Conservation (phyloP, 2,888 invertebrate species). For the Stenolophus ochropezus region DNA sequence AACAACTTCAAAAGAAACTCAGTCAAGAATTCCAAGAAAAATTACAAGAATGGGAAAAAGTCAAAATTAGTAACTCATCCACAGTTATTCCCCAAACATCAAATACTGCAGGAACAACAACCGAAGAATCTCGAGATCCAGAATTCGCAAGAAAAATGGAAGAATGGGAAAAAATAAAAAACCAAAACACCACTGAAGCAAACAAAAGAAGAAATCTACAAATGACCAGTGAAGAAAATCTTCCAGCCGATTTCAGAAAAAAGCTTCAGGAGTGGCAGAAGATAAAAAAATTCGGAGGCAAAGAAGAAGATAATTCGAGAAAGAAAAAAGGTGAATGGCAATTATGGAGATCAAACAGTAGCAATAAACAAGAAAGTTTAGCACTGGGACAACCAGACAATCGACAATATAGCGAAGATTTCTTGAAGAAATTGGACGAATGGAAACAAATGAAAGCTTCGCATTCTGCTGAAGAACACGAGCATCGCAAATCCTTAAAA, state of each 20-base stretch:
- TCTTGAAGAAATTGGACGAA: conserved; percentile 88
- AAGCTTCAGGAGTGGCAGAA: conserved; percentile 92
- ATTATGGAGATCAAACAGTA: conserved; percentile 75
- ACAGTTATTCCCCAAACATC: conserved; percentile 46
- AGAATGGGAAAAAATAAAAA: conserved; percentile 75
- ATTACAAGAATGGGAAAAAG: conserved; percentile 75
- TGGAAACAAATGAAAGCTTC: conserved; percentile 87
- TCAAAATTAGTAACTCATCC: conserved; percentile 65
- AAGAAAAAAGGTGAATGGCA: conserved; percentile 78
- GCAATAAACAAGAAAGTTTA: conserved; percentile 66
- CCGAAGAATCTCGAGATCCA: conserved; percentile 69
- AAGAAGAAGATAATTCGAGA: conserved; percentile 63
- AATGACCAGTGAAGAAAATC: conserved; percentile 78
- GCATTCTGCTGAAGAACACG: conserved; percentile 63
- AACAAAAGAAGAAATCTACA: conserved; percentile 67
- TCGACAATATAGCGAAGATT: conserved; percentile 86
- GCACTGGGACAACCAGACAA: conserved; percentile 74
- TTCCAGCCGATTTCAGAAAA: conserved; percentile 87
- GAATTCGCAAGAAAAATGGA: conserved; percentile 73
- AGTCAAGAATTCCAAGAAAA: conserved; percentile 85
- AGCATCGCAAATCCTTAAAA: conserved; percentile 62
- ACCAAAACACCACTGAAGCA: conserved; percentile 60
- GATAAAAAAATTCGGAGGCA: conserved; percentile 75
- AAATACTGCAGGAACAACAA: conserved; percentile 54
- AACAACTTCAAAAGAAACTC: conserved; percentile 82